Evolutionary conservation across 2,797 vertebrate species (phyloP).

Genomic region (Spinibarbus caldwelli): DNA sequence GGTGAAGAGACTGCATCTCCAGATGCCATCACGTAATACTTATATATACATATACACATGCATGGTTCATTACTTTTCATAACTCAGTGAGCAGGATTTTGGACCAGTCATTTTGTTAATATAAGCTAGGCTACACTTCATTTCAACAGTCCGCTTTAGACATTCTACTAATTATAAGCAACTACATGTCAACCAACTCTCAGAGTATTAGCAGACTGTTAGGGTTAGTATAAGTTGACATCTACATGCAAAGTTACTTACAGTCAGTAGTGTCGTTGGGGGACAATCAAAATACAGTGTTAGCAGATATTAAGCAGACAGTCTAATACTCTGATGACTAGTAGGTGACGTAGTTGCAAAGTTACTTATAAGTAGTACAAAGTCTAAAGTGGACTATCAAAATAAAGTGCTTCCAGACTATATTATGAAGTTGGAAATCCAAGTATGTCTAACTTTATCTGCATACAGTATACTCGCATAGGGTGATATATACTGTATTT

Average conservation of each 20-base stretch:
- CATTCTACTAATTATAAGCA: background rate
- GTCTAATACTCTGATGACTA: background rate
- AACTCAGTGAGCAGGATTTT: background rate
- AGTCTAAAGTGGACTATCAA: background rate
- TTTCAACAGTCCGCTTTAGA: background rate
- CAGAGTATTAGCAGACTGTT: background rate
- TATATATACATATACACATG: background rate
- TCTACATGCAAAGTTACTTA: background rate
- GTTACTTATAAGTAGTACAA: background rate
- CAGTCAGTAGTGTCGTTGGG: background rate
- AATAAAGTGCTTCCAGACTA: background rate
- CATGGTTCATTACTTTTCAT: background rate
- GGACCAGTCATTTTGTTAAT: background rate
- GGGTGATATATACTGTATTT: no score
- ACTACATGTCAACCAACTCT: background rate
- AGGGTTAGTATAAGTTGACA: background rate
- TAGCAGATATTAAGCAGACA: background rate
- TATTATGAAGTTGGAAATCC: background rate
- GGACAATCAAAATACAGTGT: background rate
- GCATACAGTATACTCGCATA: background rate
- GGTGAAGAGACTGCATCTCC: no score
- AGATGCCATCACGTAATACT: background rate
- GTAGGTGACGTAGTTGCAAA: background rate
- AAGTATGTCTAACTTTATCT: background rate
- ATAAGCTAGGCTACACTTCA: background rate